Conservation (phyloP, 1,140 invertebrate species). For the Zaprionus vittiger region DNA sequence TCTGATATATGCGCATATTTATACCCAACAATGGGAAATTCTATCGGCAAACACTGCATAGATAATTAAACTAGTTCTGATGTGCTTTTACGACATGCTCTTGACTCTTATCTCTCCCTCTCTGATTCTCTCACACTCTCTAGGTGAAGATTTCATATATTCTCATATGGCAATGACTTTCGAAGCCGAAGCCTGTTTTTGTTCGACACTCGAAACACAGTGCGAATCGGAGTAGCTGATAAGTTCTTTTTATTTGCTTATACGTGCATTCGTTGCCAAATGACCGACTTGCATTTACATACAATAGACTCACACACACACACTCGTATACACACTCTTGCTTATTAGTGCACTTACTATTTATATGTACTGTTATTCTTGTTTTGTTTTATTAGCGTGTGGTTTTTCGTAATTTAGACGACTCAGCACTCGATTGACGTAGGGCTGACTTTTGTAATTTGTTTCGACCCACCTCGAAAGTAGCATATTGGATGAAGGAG, state of each 20-base stretch:
- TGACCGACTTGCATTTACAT: conserved; percentile 45
- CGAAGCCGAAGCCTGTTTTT: conserved; percentile 32
- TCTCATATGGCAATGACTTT: conserved; percentile 41
- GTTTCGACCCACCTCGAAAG: conserved; percentile 1
- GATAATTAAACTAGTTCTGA: conserved; percentile 20
- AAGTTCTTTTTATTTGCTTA: conserved; percentile 33
- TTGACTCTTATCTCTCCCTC: conserved; percentile 9
- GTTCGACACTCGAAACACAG: conserved; percentile 14
- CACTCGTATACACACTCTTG: not conserved
- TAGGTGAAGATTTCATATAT: conserved; percentile 17
- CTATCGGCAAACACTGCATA: not conserved
- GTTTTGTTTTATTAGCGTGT: conserved; percentile 14
- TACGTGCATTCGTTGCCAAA: conserved; percentile 28
- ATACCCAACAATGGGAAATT: not conserved
- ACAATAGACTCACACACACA: not conserved
- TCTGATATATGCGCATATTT: conserved; percentile 2
- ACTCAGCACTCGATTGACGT: conserved; percentile 27
- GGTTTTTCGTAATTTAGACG: conserved; percentile 20
- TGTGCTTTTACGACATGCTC: not conserved
- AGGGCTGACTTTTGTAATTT: conserved; percentile 5
- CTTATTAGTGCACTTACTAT: conserved; percentile 4
- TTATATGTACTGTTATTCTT: conserved; percentile 4
- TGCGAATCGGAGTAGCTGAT: conserved; percentile 29
- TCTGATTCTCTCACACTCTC: not conserved
- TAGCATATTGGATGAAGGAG: not conserved